Evolutionary conservation across 2,888 invertebrate species (phyloP), one percentile per base, ranked within the genome.

Genomic region (Drosophila melanosoma): DNA sequence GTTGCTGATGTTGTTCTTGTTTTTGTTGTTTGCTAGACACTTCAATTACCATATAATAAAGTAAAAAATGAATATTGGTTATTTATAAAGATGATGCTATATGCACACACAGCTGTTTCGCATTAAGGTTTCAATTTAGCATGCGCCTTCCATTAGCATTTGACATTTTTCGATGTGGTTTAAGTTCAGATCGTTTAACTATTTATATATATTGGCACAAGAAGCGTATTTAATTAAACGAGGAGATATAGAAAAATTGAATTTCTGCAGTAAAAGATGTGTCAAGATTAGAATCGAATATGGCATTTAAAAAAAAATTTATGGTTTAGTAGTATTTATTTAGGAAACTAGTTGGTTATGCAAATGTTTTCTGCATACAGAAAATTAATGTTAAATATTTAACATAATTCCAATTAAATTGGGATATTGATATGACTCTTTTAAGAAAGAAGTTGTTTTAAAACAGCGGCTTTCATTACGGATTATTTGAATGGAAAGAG

Each of bases 1-100:
- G 57, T 8, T 51, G 54, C 45, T 61, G 71, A 15, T 35, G 61
- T 42, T 53, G 29, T 59, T 76, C 8, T 49, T 63, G 45, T 42
- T 42, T 42, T 60, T 40, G 33, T 59, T 71, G 49, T 52, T 60
- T 63, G 60, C n/a, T 29, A 56, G 75, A 48, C 62, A 68, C 48
- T 68, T 78, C 81, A 77, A 78, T 72, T 81, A 72, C 78, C 64
- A 81, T 72, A 81, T 67, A 81, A 77, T 77, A 72, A 64, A 70
- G 69, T 57, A 35, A 29, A 42, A 76, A 68, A 68, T 72, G 64
- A 81, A 65, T 78, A 81, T 81, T 81, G 74, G 68, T 83, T 78
- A 81, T 81, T 81, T 76, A 83, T 80, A 83, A 81, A 71, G 78
- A 76, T 82, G 81, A 74, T 71, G 85, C 56, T 69, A 68, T 58